Base-by-base conservation (phyloP, 2,113 vertebrate species). In the Brachirus orientalis region DNA sequence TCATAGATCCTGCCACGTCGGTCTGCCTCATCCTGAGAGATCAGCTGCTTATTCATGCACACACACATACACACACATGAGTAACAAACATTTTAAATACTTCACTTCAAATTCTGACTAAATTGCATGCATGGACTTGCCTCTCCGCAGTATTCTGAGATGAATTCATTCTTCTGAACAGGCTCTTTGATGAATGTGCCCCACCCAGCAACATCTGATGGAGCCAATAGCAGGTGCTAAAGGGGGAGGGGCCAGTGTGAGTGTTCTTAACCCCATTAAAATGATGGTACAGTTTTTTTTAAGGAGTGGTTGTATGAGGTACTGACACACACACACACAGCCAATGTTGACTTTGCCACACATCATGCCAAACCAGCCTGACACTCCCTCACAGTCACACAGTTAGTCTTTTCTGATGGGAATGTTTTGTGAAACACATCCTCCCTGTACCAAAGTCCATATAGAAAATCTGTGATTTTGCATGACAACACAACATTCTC, bases 131-230 rank as follows among this genome's bases (percentile, higher is more conserved):
- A 1, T 19, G 12, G 64, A 89, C 95, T 92, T 79, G 94, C 98
- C 96, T 99, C 98, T 28, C 98, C 98, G 0, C 98, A 99, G 84
- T 99, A 99, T 58, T 99, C 98, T 0, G 98, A 99, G 89, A 99
- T 99, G 86, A 99, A 99, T 89, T 99, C 97, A 0, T 99, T 99
- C 90, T 98, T 99, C 92, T 99, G 98, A 79, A 98, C 98, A 0
- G 97, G 89, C 71, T 98, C 97, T 88, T 98, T 99, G 90, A 99
- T 99, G 93, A 98, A 99, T 5, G 97, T 99, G 37, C 98, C 98
- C 97, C 97, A 99, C 41, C 98, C 98, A 0, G 98, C 98, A 0
- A 99, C 95, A 22, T 99, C 97, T 0, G 98, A 99, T 0, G 98
- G 98, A 14, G 98, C 98, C 90, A 99, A 84, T 61, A 99, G 79